A percentile compares a stretch with the other conserved stretches of the same genome.
Evolutionary conservation across 2,113 vertebrate genomes (phyloP).

Genomic region (Podiceps cristatus): DNA sequence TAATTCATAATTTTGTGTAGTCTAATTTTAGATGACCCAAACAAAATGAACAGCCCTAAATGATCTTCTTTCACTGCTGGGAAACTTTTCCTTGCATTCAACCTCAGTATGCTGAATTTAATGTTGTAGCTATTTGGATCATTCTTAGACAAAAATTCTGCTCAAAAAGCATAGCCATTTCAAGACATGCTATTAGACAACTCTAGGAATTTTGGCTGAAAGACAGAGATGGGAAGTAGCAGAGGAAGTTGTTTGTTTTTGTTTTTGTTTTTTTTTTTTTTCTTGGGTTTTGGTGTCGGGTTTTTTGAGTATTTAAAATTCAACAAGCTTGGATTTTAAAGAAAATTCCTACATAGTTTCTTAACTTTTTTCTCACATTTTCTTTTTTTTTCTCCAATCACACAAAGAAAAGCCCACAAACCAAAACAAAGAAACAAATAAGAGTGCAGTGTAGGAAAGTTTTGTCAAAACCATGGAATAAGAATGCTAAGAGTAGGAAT

Average conservation of each 20-base stretch:
- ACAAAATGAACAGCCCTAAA: background rate
- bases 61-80: background rate
- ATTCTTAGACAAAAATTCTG: background rate
- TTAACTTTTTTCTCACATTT: background rate
- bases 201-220: background rate
- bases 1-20: background rate
- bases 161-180: background rate
- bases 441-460: background rate
- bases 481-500: background rate
- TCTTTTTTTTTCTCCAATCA: background rate
- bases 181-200: background rate
- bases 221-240: background rate
- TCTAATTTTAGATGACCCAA: background rate
- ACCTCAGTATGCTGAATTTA: background rate
- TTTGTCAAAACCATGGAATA: background rate
- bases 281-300: background rate
- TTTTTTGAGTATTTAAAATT: background rate
- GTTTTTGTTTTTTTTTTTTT: accelerated
- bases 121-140: background rate
- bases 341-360: background rate
- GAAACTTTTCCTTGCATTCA: background rate
- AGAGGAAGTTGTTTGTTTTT: background rate
- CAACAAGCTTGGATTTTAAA: background rate
- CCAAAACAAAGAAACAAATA: background rate
- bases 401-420: background rate